Evolutionary conservation across 2,113 vertebrate genomes (phyloP).

Genomic region (Benitochromis conjunctus): DNA sequence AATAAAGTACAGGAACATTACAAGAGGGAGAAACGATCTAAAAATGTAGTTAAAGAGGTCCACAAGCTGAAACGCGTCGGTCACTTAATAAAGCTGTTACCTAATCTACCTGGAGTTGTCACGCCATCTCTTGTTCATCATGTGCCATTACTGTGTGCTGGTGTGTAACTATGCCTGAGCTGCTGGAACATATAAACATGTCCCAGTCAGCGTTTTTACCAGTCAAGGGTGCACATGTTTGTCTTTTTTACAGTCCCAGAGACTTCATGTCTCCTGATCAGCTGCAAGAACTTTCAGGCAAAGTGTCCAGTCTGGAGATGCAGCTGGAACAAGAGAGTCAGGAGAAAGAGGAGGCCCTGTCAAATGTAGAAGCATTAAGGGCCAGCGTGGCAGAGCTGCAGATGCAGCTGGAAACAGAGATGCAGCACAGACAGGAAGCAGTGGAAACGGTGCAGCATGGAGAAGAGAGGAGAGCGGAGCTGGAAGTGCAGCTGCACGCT

Average conservation of each 20-base stretch:
- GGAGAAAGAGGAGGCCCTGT: conserved; percentile 39
- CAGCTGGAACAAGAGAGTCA: conserved; percentile 49
- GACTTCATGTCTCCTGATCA: neutral
- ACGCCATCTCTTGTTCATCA: neutral
- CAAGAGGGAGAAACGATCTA: too few relatives aligned
- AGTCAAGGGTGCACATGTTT: neutral
- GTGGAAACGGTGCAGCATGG: neutral
- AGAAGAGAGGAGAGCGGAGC: neutral
- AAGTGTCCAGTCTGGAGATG: conserved; percentile 48
- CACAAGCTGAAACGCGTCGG: neutral
- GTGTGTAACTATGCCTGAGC: neutral
- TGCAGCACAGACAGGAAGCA: conserved; percentile 27
- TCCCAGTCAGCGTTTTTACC: neutral
- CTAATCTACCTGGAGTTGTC: neutral
- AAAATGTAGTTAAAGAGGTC: neutral
- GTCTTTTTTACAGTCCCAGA: conserved; percentile 12
- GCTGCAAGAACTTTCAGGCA: conserved; percentile 23
- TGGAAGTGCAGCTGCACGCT: conserved; percentile 38
- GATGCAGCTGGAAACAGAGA: conserved; percentile 23
- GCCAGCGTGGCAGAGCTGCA: conserved; percentile 33
- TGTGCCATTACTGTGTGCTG: neutral
- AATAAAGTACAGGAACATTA: too few relatives aligned
- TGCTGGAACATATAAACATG: too few relatives aligned
- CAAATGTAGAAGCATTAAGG: neutral
- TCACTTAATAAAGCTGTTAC: neutral